Evolutionary conservation across 2,797 vertebrate species (phyloP).

Genomic region (Paratrypauchen microcephalus): DNA sequence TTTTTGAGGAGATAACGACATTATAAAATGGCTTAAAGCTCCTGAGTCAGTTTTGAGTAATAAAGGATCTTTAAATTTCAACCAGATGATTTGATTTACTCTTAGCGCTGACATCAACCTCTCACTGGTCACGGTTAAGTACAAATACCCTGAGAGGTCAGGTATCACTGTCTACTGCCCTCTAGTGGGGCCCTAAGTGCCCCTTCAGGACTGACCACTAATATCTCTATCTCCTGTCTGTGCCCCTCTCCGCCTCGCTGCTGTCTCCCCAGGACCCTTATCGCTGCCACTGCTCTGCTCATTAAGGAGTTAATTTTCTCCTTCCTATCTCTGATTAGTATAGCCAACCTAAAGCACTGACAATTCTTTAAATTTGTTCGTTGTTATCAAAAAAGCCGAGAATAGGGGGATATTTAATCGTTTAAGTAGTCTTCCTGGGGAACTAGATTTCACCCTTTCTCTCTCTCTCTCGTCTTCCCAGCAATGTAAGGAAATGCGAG

Average conservation of each 20-base stretch:
- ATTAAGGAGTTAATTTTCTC: constrained; percentile 82
- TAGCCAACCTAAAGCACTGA: constrained; percentile 79
- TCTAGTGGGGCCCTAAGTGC: constrained; percentile 11
- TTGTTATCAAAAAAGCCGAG: constrained; percentile 76
- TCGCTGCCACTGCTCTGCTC: constrained; percentile 75
- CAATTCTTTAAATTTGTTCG: constrained; percentile 81
- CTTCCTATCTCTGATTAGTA: constrained; percentile 75
- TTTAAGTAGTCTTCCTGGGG: constrained; percentile 82
- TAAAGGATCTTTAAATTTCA: background rate
- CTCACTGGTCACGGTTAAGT: background rate
- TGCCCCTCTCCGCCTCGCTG: constrained; percentile 42
- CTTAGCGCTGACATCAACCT: background rate
- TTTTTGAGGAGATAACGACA: too few species aligned
- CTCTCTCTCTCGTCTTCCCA: constrained; percentile 70
- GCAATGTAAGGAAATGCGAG: constrained; percentile 83
- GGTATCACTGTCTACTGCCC: constrained; percentile 5
- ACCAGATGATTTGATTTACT: background rate
- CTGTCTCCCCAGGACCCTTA: constrained; percentile 71
- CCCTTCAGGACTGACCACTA: constrained; percentile 9
- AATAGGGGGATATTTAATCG: constrained; percentile 83
- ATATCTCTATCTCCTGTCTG: constrained; percentile 26
- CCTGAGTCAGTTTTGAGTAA: too few species aligned
- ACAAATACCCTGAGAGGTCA: background rate
- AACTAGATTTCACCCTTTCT: constrained; percentile 73
- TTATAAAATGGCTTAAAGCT: too few species aligned